Conservation (phyloP, 30 jellyfish, hydroid and myxozoan species). For the Chrysaora quinquecirrha region DNA sequence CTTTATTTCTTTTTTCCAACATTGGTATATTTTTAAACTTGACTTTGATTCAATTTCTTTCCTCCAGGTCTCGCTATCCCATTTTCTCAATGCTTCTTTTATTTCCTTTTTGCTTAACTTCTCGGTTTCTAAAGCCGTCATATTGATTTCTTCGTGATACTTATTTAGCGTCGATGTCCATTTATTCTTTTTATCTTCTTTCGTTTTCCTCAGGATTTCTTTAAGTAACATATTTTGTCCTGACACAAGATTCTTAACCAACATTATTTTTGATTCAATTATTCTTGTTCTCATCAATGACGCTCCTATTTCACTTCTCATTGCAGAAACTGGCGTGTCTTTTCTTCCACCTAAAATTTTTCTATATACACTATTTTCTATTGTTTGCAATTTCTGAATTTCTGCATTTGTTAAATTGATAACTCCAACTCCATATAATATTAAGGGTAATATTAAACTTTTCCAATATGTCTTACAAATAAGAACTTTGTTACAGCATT, state of each 20-base stretch:
- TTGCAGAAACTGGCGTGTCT: neutral
- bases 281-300: neutral
- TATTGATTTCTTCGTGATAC: neutral
- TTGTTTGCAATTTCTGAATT: neutral
- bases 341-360: neutral
- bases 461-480: neutral
- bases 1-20: neutral
- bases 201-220: neutral
- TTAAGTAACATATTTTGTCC: neutral
- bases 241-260: neutral
- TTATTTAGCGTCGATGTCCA: neutral
- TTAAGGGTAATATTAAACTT: neutral
- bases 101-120: neutral
- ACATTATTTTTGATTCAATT: neutral
- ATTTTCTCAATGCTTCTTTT: neutral
- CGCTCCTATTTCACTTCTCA: neutral
- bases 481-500: neutral
- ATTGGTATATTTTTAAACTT: neutral
- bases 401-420: neutral
- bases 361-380: neutral
- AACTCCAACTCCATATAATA: neutral
- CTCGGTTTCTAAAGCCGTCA: neutral
- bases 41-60: neutral
- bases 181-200: neutral
- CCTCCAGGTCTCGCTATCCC: neutral